Base-by-base conservation (phyloP, 2,888 invertebrate species). In the Agrypnus murinus region DNA sequence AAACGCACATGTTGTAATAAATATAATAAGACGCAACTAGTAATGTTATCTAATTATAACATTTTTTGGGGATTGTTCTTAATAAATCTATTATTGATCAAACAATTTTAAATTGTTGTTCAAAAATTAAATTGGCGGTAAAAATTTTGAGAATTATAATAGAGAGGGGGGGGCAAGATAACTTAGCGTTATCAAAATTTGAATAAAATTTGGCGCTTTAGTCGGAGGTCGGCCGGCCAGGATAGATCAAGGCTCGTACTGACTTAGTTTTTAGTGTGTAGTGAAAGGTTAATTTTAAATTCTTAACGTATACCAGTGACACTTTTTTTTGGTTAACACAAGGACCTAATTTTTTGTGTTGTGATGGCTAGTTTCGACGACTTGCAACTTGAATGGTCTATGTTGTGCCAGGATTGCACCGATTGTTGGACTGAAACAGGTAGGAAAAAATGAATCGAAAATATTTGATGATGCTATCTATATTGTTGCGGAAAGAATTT, bases 301-400 rank as follows among this genome's bases (percentile, higher is more conserved):
- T 60, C 12, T 32, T 25, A 60, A 60, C 25, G 12, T 15, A 25
- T 25, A 25, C 5, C 25, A 57, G 57, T 57, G 57, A 36, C 19
- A 58, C 17, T 12, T 19, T 50, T 50, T 19, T 31, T 50, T 12
- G 31, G 31, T 4, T 25, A 25, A 25, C n/a, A n/a, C n/a, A 48
- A 25, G 48, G 48, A 46, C 17, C 8, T n/a, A n/a, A n/a, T n/a
- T n/a, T n/a, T n/a, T n/a, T n/a, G n/a, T n/a, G n/a, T 36, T 38
- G 25, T 12, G 65, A 91, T 91, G 91, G 91, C 91, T 80, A 90
- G 88, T 83, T 90, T 89, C 83, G 87, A 89, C 80, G 91, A 92
- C 81, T 87, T 92, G 78, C 86, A 89, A 81, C 87, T 88, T 82
- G 92, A 92, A 83, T 92, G 92, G 91, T 87, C 87, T 77, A 86